Percentiles rank a stretch among this genome's conserved stretches.
Evolutionary conservation across 2,797 vertebrate genomes (phyloP).

Genomic region (Periparus ater): DNA sequence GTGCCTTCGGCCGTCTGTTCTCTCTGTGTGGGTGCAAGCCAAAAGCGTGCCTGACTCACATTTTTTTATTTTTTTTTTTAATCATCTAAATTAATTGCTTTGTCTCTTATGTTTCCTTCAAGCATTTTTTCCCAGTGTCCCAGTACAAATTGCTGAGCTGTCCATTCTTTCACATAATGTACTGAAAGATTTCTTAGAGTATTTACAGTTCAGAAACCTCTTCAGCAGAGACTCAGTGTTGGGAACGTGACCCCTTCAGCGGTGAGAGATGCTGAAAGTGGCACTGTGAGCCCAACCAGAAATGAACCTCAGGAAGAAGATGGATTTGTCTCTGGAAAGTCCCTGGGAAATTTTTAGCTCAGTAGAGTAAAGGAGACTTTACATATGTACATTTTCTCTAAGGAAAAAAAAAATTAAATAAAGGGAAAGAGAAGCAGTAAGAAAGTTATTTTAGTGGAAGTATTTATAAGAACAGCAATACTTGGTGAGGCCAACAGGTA

Average conservation of each 20-base stretch:
- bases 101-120: neutral
- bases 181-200: neutral
- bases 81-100: neutral
- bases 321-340: neutral
- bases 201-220: neutral
- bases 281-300: neutral
- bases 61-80: neutral
- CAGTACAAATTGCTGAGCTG: neutral
- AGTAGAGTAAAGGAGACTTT: neutral
- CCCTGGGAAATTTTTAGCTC: neutral
- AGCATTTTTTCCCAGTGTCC: neutral
- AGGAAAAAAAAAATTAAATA: neutral
- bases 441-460: neutral
- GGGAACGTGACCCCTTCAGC: neutral
- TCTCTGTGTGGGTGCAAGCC: neutral
- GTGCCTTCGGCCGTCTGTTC: slow-evolving; percentile 42
- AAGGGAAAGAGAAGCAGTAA: neutral
- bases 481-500: neutral
- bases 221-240: neutral
- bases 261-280: neutral
- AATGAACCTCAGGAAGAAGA: neutral
- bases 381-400: neutral
- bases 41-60: neutral
- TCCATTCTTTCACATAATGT: neutral
- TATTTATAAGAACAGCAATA: neutral